Percentiles rank a stretch among this genome's conserved stretches.
Conservation (phyloP, 1,140 invertebrate genomes). For the Drosophila setifemur region DNA sequence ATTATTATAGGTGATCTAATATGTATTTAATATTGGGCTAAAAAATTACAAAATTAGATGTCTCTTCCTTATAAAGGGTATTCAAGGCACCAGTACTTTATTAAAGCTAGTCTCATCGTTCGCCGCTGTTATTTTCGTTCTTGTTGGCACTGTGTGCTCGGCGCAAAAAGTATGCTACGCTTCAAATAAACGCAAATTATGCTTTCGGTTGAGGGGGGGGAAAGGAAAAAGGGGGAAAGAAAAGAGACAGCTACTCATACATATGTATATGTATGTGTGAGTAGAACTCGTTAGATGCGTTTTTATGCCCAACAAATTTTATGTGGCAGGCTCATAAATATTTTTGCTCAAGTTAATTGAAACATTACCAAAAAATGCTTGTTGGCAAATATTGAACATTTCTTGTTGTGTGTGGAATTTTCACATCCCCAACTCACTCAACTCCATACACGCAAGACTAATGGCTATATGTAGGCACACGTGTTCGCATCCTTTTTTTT, state of each 20-base stretch:
- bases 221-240: not conserved
- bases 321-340: constrained; percentile 64
- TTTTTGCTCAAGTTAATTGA: constrained; percentile 78
- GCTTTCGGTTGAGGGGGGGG: constrained; percentile 36
- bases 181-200: constrained; percentile 71
- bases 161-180: constrained; percentile 65
- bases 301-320: constrained; percentile 69
- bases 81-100: not conserved
- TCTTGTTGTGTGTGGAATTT: constrained; percentile 26
- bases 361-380: constrained; percentile 77
- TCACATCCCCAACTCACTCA: not conserved
- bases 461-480: constrained; percentile 20
- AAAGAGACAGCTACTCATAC: not conserved
- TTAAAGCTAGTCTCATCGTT: not conserved
- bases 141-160: constrained; percentile 16
- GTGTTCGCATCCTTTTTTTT: constrained; percentile 24
- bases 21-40: no score
- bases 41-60: no score
- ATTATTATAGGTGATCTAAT: no score
- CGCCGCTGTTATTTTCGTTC: constrained; percentile 2
- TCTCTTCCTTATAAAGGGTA: not conserved
- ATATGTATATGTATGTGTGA: not conserved
- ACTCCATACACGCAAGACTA: constrained; percentile 17
- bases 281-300: constrained; percentile 28
- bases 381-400: constrained; percentile 72